These are phyloP conservation scores for Tortricodes alternella DNA, from an alignment of 2,888 invertebrate genomes.

Conservation along the genomic window DNA sequence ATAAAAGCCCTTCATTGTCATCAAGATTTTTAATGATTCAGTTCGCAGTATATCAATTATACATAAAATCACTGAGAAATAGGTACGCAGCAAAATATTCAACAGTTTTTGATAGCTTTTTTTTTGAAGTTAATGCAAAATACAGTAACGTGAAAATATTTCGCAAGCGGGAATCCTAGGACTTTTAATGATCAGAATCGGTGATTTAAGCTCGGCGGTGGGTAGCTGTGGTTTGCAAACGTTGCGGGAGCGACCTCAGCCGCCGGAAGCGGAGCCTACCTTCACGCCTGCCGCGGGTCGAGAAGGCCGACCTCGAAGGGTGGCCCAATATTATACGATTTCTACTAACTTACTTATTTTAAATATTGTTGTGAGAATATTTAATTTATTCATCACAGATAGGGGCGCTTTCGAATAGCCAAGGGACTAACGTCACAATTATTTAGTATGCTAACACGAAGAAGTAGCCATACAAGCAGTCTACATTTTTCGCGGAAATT, in stretches of 20 bases:
- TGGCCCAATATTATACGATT: not conserved
- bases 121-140: not conserved
- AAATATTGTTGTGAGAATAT: not conserved
- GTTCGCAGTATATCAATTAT: too few relatives aligned
- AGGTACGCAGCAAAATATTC: not conserved
- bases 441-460: too few relatives aligned
- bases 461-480: too few relatives aligned
- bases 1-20: too few relatives aligned
- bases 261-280: slow-evolving; percentile 65
- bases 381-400: slow-evolving; percentile 5
- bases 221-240: slow-evolving; percentile 6
- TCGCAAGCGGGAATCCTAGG: not conserved
- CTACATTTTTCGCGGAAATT: too few relatives aligned
- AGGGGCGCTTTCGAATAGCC: too few relatives aligned
- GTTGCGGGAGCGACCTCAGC: slow-evolving; percentile 31
- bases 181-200: slow-evolving; percentile 10
- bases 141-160: not conserved
- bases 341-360: slow-evolving; percentile 3
- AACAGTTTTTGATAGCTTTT: not conserved
- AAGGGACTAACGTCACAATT: too few relatives aligned
- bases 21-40: too few relatives aligned
- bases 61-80: too few relatives aligned
- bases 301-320: slow-evolving; percentile 44
- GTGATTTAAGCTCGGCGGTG: not conserved
- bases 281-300: slow-evolving; percentile 59